Percentiles rank a stretch among this genome's conserved stretches.
Evolutionary conservation across 2,888 invertebrate species (phyloP).

Genomic region (Cremastinae sp.): DNA sequence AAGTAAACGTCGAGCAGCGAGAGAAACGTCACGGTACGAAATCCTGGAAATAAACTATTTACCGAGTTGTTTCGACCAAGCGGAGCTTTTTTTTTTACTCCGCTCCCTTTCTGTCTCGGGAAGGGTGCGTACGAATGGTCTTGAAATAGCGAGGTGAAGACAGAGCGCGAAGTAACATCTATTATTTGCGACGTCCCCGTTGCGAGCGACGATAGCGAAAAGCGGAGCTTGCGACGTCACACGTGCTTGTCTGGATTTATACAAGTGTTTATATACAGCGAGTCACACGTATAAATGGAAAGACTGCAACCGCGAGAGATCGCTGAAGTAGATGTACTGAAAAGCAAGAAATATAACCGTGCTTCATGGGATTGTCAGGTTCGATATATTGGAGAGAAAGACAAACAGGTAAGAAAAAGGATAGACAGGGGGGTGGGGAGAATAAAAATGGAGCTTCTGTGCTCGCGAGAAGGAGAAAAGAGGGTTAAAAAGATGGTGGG

Average conservation of each 20-base stretch:
- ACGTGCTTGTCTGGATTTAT: constrained; percentile 7
- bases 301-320: background rate
- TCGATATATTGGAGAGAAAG: constrained; percentile 24
- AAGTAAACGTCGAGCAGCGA: no score
- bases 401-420: background rate
- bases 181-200: constrained; percentile 26
- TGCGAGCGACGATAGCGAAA: constrained; percentile 4
- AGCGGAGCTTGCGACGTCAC: background rate
- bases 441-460: background rate
- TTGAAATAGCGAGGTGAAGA: background rate
- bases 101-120: background rate
- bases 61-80: background rate
- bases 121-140: background rate
- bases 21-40: background rate
- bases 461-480: constrained; percentile 9
- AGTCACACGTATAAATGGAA: background rate
- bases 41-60: constrained; percentile 8
- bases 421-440: background rate
- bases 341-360: constrained; percentile 29
- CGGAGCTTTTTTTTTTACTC: background rate
- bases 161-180: constrained; percentile 19
- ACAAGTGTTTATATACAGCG: constrained; percentile 4
- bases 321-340: constrained; percentile 1
- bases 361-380: constrained; percentile 27
- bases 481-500: background rate